A percentile compares a stretch with the other conserved stretches of the same genome.
Conservation (phyloP, 2,797 vertebrate genomes). For the Synanceia verrucosa region DNA sequence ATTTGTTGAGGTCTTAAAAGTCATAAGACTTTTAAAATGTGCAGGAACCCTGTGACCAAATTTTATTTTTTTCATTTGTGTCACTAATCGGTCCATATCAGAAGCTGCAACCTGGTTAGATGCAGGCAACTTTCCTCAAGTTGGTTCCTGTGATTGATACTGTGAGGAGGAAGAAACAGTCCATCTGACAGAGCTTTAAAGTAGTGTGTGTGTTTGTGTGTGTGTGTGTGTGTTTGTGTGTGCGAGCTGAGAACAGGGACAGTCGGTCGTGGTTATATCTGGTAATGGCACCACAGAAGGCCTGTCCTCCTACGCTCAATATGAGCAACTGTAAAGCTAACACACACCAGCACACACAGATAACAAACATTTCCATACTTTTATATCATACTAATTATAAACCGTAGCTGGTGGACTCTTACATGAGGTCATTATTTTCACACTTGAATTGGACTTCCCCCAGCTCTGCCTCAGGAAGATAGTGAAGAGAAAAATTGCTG, state of each 20-base stretch:
- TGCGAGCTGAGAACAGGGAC: conserved; percentile 29
- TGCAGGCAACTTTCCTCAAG: conserved; percentile 23
- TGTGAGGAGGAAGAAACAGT: conserved; percentile 44
- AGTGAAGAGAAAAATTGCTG: conserved; percentile 6
- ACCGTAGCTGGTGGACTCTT: not conserved
- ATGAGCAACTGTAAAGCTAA: conserved; percentile 70
- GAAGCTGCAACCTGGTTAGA: conserved; percentile 14
- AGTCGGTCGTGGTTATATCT: conserved; percentile 67
- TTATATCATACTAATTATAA: conserved; percentile 50
- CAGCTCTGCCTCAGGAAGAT: conserved; percentile 20
- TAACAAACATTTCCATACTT: conserved; percentile 28
- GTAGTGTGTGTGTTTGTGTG: conserved; percentile 10
- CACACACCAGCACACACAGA: conserved; percentile 11
- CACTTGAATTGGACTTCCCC: conserved; percentile 31
- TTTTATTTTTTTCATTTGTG: too few relatives aligned
- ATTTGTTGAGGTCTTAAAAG: too few relatives aligned
- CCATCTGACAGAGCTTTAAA: conserved; percentile 53
- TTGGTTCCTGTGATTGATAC: conserved; percentile 51
- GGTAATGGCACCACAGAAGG: conserved; percentile 82
- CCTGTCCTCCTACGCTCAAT: conserved; percentile 76
- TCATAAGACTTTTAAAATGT: too few relatives aligned
- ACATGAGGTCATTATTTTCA: conserved; percentile 42
- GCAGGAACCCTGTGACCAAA: too few relatives aligned
- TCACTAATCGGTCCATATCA: not conserved
- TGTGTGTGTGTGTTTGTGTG: conserved; percentile 10